Evolutionary conservation across 2,888 invertebrate species (phyloP).

Genomic region (Cenopis cana): DNA sequence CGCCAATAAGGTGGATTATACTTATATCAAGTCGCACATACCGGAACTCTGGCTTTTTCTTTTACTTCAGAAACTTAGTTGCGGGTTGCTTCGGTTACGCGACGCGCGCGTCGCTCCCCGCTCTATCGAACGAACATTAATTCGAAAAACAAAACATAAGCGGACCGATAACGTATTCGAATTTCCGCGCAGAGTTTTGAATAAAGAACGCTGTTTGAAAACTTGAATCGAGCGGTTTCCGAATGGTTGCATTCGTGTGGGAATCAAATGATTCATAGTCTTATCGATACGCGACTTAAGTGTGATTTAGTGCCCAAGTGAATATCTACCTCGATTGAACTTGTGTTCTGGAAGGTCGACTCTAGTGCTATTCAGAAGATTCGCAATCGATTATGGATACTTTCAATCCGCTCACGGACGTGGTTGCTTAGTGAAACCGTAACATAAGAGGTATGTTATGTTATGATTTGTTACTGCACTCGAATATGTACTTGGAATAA

Average conservation of each 20-base stretch:
- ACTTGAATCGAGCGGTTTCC: constrained; percentile 51
- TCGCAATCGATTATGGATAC: constrained; percentile 45
- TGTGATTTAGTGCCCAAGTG: constrained; percentile 57
- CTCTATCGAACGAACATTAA: constrained; percentile 51
- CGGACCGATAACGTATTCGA: constrained; percentile 55
- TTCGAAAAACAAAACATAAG: constrained; percentile 54
- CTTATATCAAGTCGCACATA: constrained; percentile 24
- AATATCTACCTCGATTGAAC: constrained; percentile 55
- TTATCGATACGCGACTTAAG: constrained; percentile 11
- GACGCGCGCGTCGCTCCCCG: constrained; percentile 64
- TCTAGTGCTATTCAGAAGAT: constrained; percentile 50
- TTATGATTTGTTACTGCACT: neutral
- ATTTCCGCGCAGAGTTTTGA: constrained; percentile 59
- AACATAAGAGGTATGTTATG: constrained; percentile 30
- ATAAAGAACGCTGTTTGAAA: constrained; percentile 64
- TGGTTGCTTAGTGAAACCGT: constrained; percentile 8
- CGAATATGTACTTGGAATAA: too few relatives aligned
- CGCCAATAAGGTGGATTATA: constrained; percentile 23
- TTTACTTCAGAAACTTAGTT: constrained; percentile 53
- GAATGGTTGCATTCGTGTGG: constrained; percentile 27
- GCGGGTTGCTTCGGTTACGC: constrained; percentile 67
- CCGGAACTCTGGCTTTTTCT: constrained; percentile 45
- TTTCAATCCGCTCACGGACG: constrained; percentile 32
- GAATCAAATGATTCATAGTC: constrained; percentile 15
- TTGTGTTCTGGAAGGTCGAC: constrained; percentile 67